Evolutionary conservation across 2,797 vertebrate species (phyloP).

Genomic region (Phrynocephalus forsythii): DNA sequence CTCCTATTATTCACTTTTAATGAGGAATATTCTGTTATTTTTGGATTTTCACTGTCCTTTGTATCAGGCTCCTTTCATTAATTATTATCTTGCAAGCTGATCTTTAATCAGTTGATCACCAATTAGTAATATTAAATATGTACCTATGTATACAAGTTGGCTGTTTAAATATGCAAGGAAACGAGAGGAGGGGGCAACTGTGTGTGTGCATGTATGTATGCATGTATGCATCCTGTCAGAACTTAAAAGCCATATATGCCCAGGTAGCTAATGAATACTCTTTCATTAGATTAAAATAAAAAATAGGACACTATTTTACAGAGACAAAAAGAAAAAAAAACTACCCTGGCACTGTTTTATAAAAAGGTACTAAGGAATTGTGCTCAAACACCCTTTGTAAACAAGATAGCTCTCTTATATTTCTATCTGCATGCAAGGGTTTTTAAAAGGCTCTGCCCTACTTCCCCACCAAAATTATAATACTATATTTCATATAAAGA

Average conservation of each 20-base stretch:
- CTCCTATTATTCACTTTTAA: not conserved
- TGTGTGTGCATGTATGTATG: not conserved
- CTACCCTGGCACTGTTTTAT: constrained; percentile 27
- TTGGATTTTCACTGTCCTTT: not conserved
- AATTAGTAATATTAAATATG: constrained; percentile 47
- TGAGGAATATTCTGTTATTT: constrained; percentile 15
- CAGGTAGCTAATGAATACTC: constrained; percentile 38
- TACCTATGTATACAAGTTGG: constrained; percentile 36
- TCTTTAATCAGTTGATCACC: constrained; percentile 25
- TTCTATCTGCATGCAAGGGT: constrained; percentile 50
- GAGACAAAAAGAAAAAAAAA: not conserved
- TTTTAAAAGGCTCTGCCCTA: constrained; percentile 66
- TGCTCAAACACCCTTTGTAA: constrained; percentile 54
- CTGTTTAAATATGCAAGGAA: constrained; percentile 47
- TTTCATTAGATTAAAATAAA: not conserved
- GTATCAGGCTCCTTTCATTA: constrained; percentile 24
- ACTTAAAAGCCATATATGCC: constrained; percentile 43
- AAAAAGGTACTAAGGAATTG: constrained; percentile 29
- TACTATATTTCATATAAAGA: constrained; percentile 78
- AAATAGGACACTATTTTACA: not conserved
- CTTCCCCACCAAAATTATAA: constrained; percentile 77
- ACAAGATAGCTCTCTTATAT: constrained; percentile 60
- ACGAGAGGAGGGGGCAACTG: constrained; percentile 22
- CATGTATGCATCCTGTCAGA: not conserved
- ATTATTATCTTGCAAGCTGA: constrained; percentile 36